Evolutionary conservation across 2,113 vertebrate genomes (phyloP).

Genomic region (Scomber colias): DNA sequence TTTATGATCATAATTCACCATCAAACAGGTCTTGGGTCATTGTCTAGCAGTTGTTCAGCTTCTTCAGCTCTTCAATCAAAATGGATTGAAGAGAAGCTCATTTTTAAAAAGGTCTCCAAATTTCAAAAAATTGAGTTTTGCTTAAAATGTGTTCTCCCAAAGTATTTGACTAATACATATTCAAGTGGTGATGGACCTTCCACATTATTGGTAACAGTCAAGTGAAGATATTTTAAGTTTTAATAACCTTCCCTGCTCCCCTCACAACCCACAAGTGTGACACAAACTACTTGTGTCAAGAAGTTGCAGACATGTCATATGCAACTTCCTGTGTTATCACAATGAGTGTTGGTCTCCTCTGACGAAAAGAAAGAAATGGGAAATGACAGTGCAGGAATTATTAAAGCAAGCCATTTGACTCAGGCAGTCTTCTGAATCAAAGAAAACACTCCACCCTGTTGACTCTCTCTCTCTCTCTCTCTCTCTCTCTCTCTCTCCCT

Average conservation of each 20-base stretch:
- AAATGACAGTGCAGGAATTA: slow-evolving; percentile 20
- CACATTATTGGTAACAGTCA: neutral
- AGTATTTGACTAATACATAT: neutral
- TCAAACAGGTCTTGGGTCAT: no score
- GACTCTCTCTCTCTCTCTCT: neutral
- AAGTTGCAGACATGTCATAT: neutral
- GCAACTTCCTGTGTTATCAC: slow-evolving; percentile 19
- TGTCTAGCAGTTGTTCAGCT: no score
- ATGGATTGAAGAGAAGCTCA: neutral
- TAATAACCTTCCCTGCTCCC: no score
- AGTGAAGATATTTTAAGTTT: neutral
- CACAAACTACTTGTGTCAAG: neutral
- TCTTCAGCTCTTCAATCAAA: neutral
- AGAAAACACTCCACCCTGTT: neutral
- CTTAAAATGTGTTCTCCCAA: neutral
- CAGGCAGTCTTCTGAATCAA: neutral
- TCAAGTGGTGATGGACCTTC: neutral
- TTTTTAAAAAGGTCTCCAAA: neutral
- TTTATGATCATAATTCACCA: no score
- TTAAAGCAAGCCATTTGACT: slow-evolving; percentile 12
- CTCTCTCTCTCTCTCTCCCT: no score
- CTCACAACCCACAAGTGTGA: neutral
- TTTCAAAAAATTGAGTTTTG: slow-evolving; percentile 5
- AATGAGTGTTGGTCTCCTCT: slow-evolving; percentile 7
- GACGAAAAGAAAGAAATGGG: neutral